Evolutionary conservation across 2,797 vertebrate genomes (phyloP).

Genomic region (Hippocampus kuda): DNA sequence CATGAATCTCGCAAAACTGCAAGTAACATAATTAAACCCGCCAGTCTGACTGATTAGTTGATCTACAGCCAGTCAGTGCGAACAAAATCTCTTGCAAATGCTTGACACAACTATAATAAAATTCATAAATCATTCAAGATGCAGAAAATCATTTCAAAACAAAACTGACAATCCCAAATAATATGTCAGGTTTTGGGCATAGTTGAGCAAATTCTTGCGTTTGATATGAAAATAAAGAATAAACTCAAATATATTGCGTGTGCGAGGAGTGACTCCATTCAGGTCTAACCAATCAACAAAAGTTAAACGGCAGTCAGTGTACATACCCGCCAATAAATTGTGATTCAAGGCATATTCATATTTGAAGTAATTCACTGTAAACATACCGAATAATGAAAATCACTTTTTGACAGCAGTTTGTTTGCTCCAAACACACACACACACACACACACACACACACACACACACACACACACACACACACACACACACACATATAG

Average conservation of each 20-base stretch:
- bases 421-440: not conserved
- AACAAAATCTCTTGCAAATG: slow-evolving; percentile 43
- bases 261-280: not conserved
- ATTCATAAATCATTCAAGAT: slow-evolving; percentile 32
- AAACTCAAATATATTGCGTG: not conserved
- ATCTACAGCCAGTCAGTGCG: slow-evolving; percentile 38
- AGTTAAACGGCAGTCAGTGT: slow-evolving; percentile 8
- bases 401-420: not conserved
- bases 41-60: slow-evolving; percentile 29
- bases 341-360: not conserved
- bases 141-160: too few species aligned
- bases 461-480: not conserved
- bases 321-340: not conserved
- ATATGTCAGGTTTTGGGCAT: not conserved
- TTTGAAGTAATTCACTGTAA: not conserved
- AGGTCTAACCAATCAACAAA: not conserved
- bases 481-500: not conserved
- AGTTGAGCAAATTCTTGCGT: not conserved
- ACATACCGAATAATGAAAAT: not conserved
- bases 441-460: not conserved
- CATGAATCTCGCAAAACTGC: slow-evolving; percentile 1
- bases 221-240: not conserved
- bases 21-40: slow-evolving; percentile 18
- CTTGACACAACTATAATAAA: slow-evolving; percentile 30
- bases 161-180: not conserved